phyloP scores from a whole-genome alignment of 2,888 invertebrate genomes.

The Callimorpha dominula region DNA sequence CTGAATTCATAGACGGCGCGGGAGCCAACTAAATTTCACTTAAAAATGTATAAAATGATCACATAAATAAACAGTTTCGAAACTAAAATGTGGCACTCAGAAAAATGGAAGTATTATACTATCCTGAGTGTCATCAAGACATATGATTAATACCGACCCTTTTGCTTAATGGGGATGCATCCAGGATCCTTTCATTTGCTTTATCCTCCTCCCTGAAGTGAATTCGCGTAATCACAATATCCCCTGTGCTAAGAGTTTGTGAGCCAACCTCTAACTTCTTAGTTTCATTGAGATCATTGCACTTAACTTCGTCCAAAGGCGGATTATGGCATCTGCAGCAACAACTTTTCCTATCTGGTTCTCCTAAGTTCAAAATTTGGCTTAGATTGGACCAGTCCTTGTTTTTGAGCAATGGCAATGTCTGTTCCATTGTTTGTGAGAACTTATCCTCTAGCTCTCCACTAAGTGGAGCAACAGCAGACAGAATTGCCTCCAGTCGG shows the following conservation, averaged over 20 bases:
- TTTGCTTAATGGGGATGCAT: slow-evolving; percentile 80
- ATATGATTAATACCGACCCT: slow-evolving; percentile 77
- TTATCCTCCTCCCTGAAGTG: slow-evolving; percentile 85
- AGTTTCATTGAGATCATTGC: slow-evolving; percentile 81
- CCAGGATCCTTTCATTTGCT: slow-evolving; percentile 77
- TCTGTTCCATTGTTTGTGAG: slow-evolving; percentile 85
- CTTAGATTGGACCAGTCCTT: slow-evolving; percentile 85
- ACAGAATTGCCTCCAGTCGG: slow-evolving; percentile 94
- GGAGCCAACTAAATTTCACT: slow-evolving; percentile 48
- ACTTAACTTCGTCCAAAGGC: slow-evolving; percentile 74
- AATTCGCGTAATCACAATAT: slow-evolving; percentile 96
- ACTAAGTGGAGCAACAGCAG: slow-evolving; percentile 91
- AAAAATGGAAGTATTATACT: slow-evolving; percentile 69
- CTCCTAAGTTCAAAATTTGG: slow-evolving; percentile 81
- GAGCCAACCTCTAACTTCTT: slow-evolving; percentile 88
- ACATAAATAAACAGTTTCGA: slow-evolving; percentile 74
- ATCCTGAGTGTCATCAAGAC: slow-evolving; percentile 78
- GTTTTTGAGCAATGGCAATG: slow-evolving; percentile 83
- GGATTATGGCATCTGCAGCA: slow-evolving; percentile 86
- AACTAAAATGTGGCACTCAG: slow-evolving; percentile 80
- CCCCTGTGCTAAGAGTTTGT: slow-evolving; percentile 96
- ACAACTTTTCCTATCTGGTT: slow-evolving; percentile 81
- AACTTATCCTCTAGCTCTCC: slow-evolving; percentile 86
- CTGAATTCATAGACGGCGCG: slow-evolving; percentile 51
- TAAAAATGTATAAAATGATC: slow-evolving; percentile 73